Conservation (phyloP, 2,113 vertebrate genomes). For the Grammomys dolichurus region DNA sequence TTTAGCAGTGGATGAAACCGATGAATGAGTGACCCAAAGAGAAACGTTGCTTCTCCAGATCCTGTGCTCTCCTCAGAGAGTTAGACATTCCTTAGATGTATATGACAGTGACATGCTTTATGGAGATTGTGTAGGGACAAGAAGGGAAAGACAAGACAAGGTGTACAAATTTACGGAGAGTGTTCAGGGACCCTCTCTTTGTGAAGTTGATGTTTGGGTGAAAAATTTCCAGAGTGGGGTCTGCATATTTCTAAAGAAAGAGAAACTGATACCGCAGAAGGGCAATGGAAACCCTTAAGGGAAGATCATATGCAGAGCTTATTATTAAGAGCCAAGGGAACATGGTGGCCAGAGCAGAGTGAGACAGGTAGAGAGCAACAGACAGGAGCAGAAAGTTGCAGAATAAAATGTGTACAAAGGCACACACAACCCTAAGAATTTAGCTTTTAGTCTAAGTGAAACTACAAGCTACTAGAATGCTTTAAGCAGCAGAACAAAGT, state of each 20-base stretch:
- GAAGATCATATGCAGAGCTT: not conserved
- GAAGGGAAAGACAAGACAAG: not conserved
- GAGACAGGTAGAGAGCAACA: not conserved
- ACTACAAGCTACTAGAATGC: not conserved
- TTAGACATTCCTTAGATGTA: not conserved
- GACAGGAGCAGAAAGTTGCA: not conserved
- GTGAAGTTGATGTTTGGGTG: not conserved
- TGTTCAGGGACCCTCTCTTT: not conserved
- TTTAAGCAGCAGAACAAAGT: not conserved
- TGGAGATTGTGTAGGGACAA: not conserved
- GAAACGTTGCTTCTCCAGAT: not conserved
- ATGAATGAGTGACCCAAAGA: not conserved
- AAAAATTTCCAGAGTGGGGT: not conserved
- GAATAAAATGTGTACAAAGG: not conserved
- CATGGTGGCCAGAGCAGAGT: not conserved
- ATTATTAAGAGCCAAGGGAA: too few species aligned
- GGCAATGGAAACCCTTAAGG: not conserved
- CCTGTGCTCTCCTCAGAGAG: not conserved
- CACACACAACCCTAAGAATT: not conserved
- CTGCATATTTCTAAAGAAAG: not conserved
- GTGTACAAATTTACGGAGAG: not conserved
- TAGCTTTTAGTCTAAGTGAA: not conserved
- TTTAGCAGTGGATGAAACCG: not conserved
- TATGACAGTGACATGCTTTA: not conserved
- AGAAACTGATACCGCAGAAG: not conserved